These are phyloP conservation scores for Poeciliopsis occidentalis DNA, from an alignment of 2,113 vertebrate genomes.

Conservation along the genomic window DNA sequence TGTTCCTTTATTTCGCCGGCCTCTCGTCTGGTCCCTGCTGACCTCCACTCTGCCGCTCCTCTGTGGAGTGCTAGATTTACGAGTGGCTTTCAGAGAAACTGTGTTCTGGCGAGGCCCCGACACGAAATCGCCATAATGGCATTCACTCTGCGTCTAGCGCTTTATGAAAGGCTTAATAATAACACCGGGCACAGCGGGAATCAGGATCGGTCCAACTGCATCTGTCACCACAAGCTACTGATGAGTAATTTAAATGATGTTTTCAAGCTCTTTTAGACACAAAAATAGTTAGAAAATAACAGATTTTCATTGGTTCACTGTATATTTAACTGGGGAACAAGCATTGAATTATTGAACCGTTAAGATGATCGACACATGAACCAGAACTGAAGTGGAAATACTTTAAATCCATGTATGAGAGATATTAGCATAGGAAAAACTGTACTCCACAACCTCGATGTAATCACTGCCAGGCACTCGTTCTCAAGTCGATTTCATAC, in stretches of 20 bases:
- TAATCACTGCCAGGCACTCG: background rate
- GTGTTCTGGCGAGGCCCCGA: slow-evolving; percentile 19
- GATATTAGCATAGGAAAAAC: too few relatives aligned
- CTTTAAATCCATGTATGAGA: too few relatives aligned
- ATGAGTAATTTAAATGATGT: background rate
- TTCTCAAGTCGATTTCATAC: background rate
- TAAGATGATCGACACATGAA: too few relatives aligned
- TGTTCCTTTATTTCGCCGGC: slow-evolving; percentile 8
- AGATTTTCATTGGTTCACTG: too few relatives aligned
- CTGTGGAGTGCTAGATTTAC: slow-evolving; percentile 49
- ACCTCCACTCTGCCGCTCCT: slow-evolving; percentile 26
- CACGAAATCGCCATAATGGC: slow-evolving; percentile 50
- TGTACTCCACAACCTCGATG: background rate
- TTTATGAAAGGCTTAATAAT: slow-evolving; percentile 21
- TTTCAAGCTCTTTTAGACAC: background rate
- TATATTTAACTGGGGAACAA: background rate
- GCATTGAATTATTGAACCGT: too few relatives aligned
- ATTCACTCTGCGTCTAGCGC: slow-evolving; percentile 3
- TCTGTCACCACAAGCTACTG: slow-evolving; percentile 1
- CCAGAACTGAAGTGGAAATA: too few relatives aligned
- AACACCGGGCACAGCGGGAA: background rate
- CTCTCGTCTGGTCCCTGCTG: slow-evolving; percentile 30
- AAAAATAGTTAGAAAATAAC: background rate
- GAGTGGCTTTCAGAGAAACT: slow-evolving; percentile 34
- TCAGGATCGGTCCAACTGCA: background rate